phyloP scores from a whole-genome alignment of 2,888 invertebrate genomes.

The Electrophaes corylata region DNA sequence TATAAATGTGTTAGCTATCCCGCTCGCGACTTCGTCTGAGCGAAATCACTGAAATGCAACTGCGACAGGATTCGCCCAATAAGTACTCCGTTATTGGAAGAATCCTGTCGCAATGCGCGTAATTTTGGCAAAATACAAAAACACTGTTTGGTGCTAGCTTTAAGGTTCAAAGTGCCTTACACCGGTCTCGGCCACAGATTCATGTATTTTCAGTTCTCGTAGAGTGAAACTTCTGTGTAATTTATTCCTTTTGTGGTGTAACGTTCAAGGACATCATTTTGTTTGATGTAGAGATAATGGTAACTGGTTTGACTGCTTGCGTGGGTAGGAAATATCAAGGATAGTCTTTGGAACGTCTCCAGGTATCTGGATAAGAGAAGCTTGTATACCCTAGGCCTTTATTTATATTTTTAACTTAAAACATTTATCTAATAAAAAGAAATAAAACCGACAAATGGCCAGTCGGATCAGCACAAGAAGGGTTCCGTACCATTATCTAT shows the following conservation, averaged over 20 bases:
- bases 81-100: neutral
- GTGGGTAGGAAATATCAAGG: conserved; percentile 19
- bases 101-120: neutral
- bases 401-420: too few relatives aligned
- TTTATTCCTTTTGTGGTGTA: neutral
- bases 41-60: neutral
- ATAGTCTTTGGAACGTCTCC: conserved; percentile 3
- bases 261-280: conserved; percentile 23
- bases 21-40: too few relatives aligned
- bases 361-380: neutral
- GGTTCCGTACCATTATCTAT: too few relatives aligned
- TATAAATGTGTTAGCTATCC: too few relatives aligned
- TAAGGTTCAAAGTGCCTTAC: neutral
- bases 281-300: conserved; percentile 22
- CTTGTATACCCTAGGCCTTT: too few relatives aligned
- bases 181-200: neutral
- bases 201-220: neutral
- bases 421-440: too few relatives aligned
- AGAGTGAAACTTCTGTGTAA: neutral
- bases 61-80: neutral
- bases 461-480: too few relatives aligned
- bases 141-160: neutral
- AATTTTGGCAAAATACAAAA: neutral
- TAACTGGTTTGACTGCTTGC: conserved; percentile 14
- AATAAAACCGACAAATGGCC: too few relatives aligned